Evolutionary conservation across 1,140 invertebrate genomes (phyloP).

Genomic region (Vanessa atalanta): DNA sequence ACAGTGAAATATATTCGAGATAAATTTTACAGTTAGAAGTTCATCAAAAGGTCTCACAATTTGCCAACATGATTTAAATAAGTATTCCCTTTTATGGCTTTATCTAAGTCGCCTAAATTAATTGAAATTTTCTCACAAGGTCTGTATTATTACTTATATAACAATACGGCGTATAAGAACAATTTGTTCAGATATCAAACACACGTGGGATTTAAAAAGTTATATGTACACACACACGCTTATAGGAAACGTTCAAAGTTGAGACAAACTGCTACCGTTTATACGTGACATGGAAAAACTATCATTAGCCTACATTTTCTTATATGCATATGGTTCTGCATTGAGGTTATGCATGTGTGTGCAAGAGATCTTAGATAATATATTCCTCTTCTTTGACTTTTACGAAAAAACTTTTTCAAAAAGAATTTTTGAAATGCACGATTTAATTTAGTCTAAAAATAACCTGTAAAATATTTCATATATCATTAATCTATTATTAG

Average conservation of each 20-base stretch:
- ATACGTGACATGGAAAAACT: conserved; percentile 32
- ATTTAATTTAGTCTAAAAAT: neutral
- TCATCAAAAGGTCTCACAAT: neutral
- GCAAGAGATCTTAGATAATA: conserved; percentile 16
- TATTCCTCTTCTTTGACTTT: neutral
- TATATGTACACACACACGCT: conserved; percentile 1
- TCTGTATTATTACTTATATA: neutral
- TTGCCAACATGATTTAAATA: too few species aligned
- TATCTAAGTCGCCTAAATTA: too few species aligned
- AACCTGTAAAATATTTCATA: neutral
- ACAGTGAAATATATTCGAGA: conserved; percentile 14
- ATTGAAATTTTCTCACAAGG: neutral
- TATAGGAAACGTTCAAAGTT: conserved; percentile 19
- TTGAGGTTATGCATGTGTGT: neutral
- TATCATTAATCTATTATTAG: neutral
- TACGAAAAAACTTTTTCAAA: neutral
- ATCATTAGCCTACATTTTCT: conserved; percentile 34
- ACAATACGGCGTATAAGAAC: neutral
- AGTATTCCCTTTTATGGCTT: too few species aligned
- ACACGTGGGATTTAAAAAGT: neutral
- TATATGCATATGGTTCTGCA: conserved; percentile 11
- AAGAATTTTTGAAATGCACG: neutral
- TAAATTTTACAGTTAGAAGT: conserved; percentile 8
- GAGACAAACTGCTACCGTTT: conserved; percentile 27
- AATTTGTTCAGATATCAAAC: neutral